Evolutionary conservation across 2,888 invertebrate genomes (phyloP).

Genomic region (Carpatolechia fugitivella): DNA sequence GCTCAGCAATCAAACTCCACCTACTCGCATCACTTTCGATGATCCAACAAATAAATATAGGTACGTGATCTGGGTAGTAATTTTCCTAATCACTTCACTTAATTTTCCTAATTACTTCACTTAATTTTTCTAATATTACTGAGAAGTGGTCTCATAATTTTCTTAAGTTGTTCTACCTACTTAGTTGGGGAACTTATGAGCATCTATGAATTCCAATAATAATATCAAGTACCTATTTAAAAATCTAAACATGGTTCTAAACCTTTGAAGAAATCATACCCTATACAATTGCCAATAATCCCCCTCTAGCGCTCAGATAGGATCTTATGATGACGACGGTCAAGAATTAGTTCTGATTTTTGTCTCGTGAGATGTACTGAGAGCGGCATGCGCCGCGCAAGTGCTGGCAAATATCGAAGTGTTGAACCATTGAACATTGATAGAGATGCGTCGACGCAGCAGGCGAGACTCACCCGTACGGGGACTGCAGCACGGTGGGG

Average conservation of each 20-base stretch:
- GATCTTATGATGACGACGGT: slow-evolving; percentile 1
- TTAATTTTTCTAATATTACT: not conserved
- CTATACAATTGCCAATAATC: slow-evolving; percentile 2
- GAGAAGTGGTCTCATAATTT: not conserved
- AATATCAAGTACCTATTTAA: no score
- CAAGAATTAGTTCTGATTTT: slow-evolving; percentile 60
- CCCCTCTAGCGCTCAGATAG: not conserved
- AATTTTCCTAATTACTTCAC: not conserved
- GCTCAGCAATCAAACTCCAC: slow-evolving; percentile 46
- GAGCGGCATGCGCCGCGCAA: slow-evolving; percentile 66
- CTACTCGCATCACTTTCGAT: slow-evolving; percentile 24
- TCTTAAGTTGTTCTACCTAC: not conserved
- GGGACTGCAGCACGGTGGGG: slow-evolving; percentile 87
- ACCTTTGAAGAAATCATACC: no score
- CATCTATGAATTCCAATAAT: no score
- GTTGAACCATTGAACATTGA: slow-evolving; percentile 76
- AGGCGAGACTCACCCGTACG: slow-evolving; percentile 88
- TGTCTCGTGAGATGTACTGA: slow-evolving; percentile 77
- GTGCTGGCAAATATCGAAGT: slow-evolving; percentile 77
- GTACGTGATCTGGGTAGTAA: not conserved
- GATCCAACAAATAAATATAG: not conserved
- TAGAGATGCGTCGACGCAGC: slow-evolving; percentile 49
- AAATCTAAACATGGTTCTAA: not conserved
- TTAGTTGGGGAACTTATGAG: no score
- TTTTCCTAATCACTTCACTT: not conserved